Evolutionary conservation across 2,888 invertebrate species (phyloP), one percentile per base, ranked within the genome.

Genomic region (Apamea monoglypha): DNA sequence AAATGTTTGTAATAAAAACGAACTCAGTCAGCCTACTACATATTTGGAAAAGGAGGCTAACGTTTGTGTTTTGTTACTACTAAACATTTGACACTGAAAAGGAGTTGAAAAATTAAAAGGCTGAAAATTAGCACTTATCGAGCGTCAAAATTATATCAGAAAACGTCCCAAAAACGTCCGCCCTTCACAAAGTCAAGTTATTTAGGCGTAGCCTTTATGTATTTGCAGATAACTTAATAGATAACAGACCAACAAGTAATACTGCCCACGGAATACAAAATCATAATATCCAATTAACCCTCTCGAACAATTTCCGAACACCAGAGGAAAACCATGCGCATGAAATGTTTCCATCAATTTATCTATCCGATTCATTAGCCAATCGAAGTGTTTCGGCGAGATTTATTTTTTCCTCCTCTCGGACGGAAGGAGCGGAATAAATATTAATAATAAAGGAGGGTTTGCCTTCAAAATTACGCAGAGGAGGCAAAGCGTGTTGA

Each of bases 391-490:
- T 92, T 94, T 94, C 91, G 86, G 83, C 84, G 87, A 92, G 93
- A 93, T 94, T 94, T 94, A 91, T 92, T 90, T 93, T 93, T 95
- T 94, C 92, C 93, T 91, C 92, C 92, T 95, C 94, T 94, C 90
- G 93, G 92, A 94, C 93, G 93, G 93, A 92, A 94, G 92, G 92
- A 94, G 93, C 92, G 95, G 95, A 96, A 96, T 96, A 97, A 96
- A 97, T 96, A 97, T 97, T 96, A 96, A 96, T 96, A 96, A 96
- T 96, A 96, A 95, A 95, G 92, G 96, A 96, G 96, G 96, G 96
- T 96, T 96, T 96, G 95, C 96, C 94, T 95, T 93, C 94, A 92
- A 94, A 96, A 96, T 96, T 96, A 96, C 95, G 92, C 90, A 89
- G 94, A 92, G 93, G 92, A 94, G 95, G 93, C 92, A 92, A 92